phyloP scores from a whole-genome alignment of 2,113 vertebrate species.

The Platichthys stellatus region DNA sequence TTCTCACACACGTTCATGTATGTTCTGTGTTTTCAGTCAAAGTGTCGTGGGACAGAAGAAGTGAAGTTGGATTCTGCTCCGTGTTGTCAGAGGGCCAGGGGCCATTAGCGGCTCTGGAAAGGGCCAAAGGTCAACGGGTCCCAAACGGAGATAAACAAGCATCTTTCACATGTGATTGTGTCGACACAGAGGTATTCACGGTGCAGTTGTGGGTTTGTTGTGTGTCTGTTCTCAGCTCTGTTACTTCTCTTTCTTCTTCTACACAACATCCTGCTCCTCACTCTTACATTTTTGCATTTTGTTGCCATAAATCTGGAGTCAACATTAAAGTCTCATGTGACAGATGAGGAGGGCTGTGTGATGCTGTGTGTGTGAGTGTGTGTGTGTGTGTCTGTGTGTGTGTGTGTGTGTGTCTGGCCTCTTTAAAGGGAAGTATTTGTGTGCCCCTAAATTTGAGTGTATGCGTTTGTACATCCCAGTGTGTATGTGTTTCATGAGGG shows the following conservation, averaged over 20 bases:
- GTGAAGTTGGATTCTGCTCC: neutral
- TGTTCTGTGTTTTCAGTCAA: neutral
- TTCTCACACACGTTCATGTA: neutral
- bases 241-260: no score
- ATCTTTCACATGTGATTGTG: no score
- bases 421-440: slow-evolving; percentile 72
- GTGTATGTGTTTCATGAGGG: no score
- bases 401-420: slow-evolving; percentile 28
- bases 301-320: slow-evolving; percentile 56
- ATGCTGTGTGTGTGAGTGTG: slow-evolving; percentile 31
- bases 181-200: no score
- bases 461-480: no score
- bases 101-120: neutral
- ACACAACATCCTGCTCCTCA: neutral
- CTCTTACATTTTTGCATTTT: slow-evolving; percentile 4
- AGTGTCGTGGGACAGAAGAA: neutral
- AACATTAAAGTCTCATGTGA: slow-evolving; percentile 53
- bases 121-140: slow-evolving; percentile 9
- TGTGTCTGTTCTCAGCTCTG: no score
- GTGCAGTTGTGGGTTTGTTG: neutral
- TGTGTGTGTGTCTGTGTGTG: slow-evolving; percentile 34
- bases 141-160: neutral
- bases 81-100: neutral
- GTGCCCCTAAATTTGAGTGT: no score
- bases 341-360: slow-evolving; percentile 46